A percentile compares a stretch with the other conserved stretches of the same genome.
phyloP scores from a whole-genome alignment of 2,888 invertebrate species.

The Euplexia lucipara region DNA sequence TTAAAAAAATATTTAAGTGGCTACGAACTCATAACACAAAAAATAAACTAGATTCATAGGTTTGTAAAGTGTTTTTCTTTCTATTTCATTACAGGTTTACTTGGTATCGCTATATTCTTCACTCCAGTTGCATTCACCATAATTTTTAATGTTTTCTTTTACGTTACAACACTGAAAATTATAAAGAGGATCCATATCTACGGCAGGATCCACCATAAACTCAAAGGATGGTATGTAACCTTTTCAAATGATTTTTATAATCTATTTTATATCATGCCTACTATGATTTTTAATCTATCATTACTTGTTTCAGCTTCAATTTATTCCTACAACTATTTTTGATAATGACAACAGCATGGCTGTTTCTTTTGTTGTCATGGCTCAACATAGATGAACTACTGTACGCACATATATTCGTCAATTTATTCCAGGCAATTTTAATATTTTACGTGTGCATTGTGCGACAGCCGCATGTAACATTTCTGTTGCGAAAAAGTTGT shows the following conservation, averaged over 20 bases:
- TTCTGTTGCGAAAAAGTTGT: conserved; percentile 95
- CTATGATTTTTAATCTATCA: background rate
- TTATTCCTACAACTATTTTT: conserved; percentile 94
- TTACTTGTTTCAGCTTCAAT: conserved; percentile 91
- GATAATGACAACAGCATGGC: conserved; percentile 94
- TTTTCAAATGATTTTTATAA: background rate
- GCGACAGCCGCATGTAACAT: conserved; percentile 95
- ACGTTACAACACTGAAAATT: conserved; percentile 94
- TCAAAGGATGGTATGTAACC: conserved; percentile 93
- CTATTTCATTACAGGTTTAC: conserved; percentile 91
- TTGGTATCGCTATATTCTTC: conserved; percentile 96
- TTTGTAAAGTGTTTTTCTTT: background rate
- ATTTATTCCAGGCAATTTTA: conserved; percentile 94
- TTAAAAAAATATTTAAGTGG: background rate
- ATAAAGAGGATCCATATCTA: conserved; percentile 96
- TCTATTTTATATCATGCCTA: background rate
- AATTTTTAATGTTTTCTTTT: conserved; percentile 95
- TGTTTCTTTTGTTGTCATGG: conserved; percentile 95
- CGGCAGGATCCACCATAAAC: conserved; percentile 96
- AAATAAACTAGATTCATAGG: background rate
- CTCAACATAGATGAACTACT: conserved; percentile 93
- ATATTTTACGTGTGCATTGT: conserved; percentile 95
- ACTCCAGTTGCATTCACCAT: conserved; percentile 95
- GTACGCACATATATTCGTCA: conserved; percentile 94
- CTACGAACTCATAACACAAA: background rate